A percentile compares a stretch with the other conserved stretches of the same genome.
Conservation (phyloP, 2,888 invertebrate species). For the Lepidochrysops patricia region DNA sequence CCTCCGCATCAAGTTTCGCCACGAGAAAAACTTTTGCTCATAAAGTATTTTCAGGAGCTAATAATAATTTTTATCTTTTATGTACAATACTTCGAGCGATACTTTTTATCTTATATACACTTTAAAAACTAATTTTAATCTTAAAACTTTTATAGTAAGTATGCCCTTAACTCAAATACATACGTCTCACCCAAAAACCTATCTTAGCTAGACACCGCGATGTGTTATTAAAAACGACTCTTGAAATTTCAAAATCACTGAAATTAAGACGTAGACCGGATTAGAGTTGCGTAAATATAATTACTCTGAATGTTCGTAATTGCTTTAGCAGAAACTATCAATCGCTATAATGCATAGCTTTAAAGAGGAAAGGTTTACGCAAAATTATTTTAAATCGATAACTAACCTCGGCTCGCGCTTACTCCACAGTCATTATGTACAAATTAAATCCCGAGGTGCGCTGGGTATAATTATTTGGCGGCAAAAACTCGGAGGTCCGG, state of each 20-base stretch:
- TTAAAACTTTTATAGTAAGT: too few species aligned
- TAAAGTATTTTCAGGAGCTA: too few species aligned
- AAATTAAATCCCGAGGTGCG: constrained; percentile 1
- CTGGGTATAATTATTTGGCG: constrained; percentile 24
- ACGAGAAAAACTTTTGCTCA: too few species aligned
- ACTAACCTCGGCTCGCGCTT: background rate
- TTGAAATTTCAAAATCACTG: background rate
- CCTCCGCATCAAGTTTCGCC: too few species aligned
- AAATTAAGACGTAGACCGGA: background rate
- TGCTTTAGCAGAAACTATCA: background rate
- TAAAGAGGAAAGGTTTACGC: background rate
- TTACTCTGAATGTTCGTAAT: background rate
- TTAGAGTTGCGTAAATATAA: background rate
- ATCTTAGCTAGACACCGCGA: too few species aligned
- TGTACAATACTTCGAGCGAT: too few species aligned
- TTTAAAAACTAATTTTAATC: too few species aligned
- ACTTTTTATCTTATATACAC: too few species aligned
- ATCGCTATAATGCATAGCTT: background rate
- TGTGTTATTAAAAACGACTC: background rate
- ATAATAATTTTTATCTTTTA: too few species aligned
- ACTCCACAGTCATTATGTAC: background rate
- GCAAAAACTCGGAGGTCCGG: constrained; percentile 23
- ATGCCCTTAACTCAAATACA: too few species aligned
- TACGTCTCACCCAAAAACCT: too few species aligned
- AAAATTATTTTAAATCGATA: background rate